Evolutionary conservation across 2,888 invertebrate species (phyloP).

Genomic region (Crepidodera aurea): DNA sequence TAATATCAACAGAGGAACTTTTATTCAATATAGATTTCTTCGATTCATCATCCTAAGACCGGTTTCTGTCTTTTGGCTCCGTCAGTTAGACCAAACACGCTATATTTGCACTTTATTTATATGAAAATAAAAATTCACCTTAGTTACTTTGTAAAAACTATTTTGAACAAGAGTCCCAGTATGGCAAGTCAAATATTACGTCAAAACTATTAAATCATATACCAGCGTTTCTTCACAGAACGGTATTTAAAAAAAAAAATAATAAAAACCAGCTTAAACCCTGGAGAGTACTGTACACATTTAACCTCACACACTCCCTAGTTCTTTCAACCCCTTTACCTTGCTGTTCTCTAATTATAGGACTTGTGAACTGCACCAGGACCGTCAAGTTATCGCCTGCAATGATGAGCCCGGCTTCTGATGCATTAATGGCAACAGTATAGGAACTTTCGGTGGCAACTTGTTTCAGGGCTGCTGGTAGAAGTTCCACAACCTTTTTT

Average conservation of each 20-base stretch:
- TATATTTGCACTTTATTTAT: too few species aligned
- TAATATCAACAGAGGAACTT: too few species aligned
- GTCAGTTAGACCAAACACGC: too few species aligned
- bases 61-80: too few species aligned
- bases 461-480: slow-evolving; percentile 80
- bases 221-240: neutral
- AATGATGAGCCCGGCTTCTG: slow-evolving; percentile 86
- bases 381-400: slow-evolving; percentile 84
- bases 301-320: slow-evolving; percentile 28
- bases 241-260: slow-evolving; percentile 21
- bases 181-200: neutral
- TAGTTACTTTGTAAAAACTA: too few species aligned
- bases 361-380: slow-evolving; percentile 90
- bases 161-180: too few species aligned
- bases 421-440: slow-evolving; percentile 82
- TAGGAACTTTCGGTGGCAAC: slow-evolving; percentile 81
- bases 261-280: slow-evolving; percentile 59
- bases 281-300: slow-evolving; percentile 57
- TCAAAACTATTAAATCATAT: neutral
- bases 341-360: slow-evolving; percentile 87
- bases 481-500: slow-evolving; percentile 80
- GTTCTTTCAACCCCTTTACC: slow-evolving; percentile 59
- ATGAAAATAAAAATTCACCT: too few species aligned
- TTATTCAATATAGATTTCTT: too few species aligned
- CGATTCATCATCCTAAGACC: too few species aligned